A percentile compares a stretch with the other conserved stretches of the same genome.
Evolutionary conservation across 2,113 vertebrate species (phyloP).

Genomic region (Riparia riparia): DNA sequence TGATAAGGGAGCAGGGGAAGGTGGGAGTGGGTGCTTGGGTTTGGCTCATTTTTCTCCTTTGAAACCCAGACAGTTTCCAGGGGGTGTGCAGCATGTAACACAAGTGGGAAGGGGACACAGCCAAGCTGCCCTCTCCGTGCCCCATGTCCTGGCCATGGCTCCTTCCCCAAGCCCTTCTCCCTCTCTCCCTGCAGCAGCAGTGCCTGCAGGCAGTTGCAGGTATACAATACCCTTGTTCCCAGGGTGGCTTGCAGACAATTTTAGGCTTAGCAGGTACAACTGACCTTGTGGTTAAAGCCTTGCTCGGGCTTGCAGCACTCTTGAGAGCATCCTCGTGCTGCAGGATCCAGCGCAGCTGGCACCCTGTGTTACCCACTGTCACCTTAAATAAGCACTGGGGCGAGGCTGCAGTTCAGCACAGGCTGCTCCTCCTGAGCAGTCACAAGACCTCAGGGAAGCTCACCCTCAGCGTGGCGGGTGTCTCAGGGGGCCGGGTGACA

Average conservation of each 20-base stretch:
- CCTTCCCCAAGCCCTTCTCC: background rate
- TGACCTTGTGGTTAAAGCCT: background rate
- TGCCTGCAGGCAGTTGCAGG: background rate
- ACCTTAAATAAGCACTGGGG: background rate
- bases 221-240: background rate
- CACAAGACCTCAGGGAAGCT: background rate
- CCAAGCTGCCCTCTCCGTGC: background rate
- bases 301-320: background rate
- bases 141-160: accelerated
- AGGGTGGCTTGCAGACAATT: background rate
- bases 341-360: background rate
- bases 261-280: background rate
- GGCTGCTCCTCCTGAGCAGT: background rate
- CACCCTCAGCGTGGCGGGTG: accelerated
- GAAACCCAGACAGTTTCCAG: background rate
- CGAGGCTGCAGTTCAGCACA: background rate
- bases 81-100: accelerated
- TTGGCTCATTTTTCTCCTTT: background rate
- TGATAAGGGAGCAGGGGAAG: accelerated
- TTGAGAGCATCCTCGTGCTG: background rate
- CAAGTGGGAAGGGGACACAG: background rate
- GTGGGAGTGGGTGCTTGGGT: accelerated
- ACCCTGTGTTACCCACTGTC: background rate
- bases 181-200: background rate
- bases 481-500: background rate